Percentiles rank a stretch among this genome's conserved stretches.
Conservation (phyloP, 2,797 vertebrate genomes). For the Stomatorhinus walkeri region DNA sequence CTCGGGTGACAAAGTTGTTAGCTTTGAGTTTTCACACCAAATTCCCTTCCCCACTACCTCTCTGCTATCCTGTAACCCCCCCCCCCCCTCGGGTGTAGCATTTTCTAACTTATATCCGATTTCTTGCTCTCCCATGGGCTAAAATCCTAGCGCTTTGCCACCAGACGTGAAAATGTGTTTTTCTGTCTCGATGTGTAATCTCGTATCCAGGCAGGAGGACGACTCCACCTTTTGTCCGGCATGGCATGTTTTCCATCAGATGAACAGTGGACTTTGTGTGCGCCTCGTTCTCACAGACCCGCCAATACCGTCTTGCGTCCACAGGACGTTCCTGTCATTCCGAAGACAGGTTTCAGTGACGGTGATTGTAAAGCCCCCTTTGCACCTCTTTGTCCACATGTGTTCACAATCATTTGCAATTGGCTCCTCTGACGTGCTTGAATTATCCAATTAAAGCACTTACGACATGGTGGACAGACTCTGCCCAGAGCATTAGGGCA, state of each 20-base stretch:
- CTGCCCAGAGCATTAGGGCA: conserved; percentile 34
- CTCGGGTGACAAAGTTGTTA: conserved; percentile 43
- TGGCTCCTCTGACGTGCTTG: conserved; percentile 49
- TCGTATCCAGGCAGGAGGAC: not conserved
- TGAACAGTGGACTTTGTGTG: not conserved
- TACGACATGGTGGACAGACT: conserved; percentile 50
- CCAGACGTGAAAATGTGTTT: not conserved
- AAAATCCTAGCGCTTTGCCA: not conserved
- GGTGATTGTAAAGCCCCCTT: not conserved
- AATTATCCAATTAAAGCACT: conserved; percentile 66
- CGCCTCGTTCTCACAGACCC: not conserved
- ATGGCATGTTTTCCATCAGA: not conserved
- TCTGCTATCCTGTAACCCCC: not conserved
- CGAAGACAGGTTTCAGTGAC: not conserved
- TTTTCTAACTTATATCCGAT: not conserved
- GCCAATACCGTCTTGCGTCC: not conserved
- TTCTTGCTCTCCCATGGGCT: not conserved
- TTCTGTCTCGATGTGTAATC: not conserved
- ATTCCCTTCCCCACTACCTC: not conserved
- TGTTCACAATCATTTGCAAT: conserved; percentile 60
- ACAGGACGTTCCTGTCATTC: conserved; percentile 12
- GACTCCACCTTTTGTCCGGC: not conserved
- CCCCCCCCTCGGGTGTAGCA: not conserved
- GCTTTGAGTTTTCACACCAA: not conserved
- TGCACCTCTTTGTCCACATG: conserved; percentile 37